These are phyloP conservation scores for Acanthosoma haemorrhoidale DNA, from an alignment of 2,888 invertebrate genomes.

Conservation along the genomic window DNA sequence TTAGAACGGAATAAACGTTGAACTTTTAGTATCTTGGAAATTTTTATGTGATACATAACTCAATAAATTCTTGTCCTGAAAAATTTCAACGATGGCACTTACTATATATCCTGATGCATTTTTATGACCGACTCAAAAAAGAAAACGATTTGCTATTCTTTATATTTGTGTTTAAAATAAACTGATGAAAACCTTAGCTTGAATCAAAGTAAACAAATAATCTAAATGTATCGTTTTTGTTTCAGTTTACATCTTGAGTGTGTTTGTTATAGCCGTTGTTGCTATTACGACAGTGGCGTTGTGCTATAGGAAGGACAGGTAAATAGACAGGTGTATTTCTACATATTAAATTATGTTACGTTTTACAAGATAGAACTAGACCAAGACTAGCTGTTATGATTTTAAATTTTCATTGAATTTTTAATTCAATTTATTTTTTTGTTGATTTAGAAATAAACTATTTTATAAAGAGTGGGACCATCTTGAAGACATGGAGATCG, in stretches of 20 bases:
- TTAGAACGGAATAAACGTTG: too few species aligned
- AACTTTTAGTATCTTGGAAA: too few species aligned
- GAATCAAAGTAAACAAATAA: not conserved
- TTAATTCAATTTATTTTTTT: not conserved
- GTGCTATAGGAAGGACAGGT: not conserved
- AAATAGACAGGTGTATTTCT: not conserved
- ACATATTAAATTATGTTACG: not conserved
- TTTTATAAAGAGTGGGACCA: not conserved
- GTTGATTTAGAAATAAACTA: not conserved
- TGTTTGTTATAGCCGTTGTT: not conserved
- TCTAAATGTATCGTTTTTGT: not conserved
- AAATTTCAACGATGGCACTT: too few species aligned
- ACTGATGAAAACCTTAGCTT: not conserved
- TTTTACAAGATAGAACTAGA: too few species aligned
- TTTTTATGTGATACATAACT: too few species aligned
- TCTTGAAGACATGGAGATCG: conserved; percentile 1
- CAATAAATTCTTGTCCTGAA: too few species aligned
- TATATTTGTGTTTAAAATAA: not conserved
- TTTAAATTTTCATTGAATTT: too few species aligned
- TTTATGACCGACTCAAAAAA: too few species aligned
- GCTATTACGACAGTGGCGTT: not conserved
- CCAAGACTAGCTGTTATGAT: too few species aligned
- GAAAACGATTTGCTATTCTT: too few species aligned
- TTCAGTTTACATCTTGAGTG: conserved; percentile 7
- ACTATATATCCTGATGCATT: too few species aligned